A percentile compares a stretch with the other conserved stretches of the same genome.
phyloP scores from a whole-genome alignment of 2,113 vertebrate genomes.

The Channa maculata region DNA sequence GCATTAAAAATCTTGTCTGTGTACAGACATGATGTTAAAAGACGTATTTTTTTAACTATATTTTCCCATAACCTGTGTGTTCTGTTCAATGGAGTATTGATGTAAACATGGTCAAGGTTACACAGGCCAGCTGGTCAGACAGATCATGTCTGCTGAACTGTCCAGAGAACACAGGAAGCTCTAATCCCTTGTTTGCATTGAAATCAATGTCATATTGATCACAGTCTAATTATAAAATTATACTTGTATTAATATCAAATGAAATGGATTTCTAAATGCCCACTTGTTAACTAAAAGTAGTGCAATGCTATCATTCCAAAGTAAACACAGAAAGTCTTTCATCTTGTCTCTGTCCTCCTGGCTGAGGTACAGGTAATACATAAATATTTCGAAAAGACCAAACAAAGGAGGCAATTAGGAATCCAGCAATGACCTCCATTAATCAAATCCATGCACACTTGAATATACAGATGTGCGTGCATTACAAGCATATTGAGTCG shows the following conservation, averaged over 20 bases:
- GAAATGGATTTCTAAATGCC: constrained; percentile 58
- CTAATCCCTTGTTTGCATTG: constrained; percentile 77
- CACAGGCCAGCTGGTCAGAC: constrained; percentile 64
- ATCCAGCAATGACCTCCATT: constrained; percentile 75
- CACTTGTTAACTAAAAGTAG: constrained; percentile 41
- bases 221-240: constrained; percentile 76
- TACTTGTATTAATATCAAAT: constrained; percentile 71
- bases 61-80: constrained; percentile 81
- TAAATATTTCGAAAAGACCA: constrained; percentile 32
- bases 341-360: constrained; percentile 15
- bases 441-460: constrained; percentile 77
- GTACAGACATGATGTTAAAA: constrained; percentile 39
- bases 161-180: constrained; percentile 58
- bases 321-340: constrained; percentile 39
- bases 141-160: constrained; percentile 66
- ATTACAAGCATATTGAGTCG: constrained; percentile 22
- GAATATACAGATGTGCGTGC: constrained; percentile 59
- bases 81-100: constrained; percentile 76
- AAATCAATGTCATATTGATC: constrained; percentile 78
- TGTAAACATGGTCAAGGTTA: constrained; percentile 78
- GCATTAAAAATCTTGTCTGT: too few species aligned
- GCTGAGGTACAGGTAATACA: constrained; percentile 32
- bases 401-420: constrained; percentile 68
- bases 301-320: neutral
- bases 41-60: constrained; percentile 49